Percentiles rank a stretch among this genome's conserved stretches.
These are phyloP conservation scores for Sphenodon punctatus DNA, from an alignment of 2,797 vertebrate genomes.

Conservation along the genomic window DNA sequence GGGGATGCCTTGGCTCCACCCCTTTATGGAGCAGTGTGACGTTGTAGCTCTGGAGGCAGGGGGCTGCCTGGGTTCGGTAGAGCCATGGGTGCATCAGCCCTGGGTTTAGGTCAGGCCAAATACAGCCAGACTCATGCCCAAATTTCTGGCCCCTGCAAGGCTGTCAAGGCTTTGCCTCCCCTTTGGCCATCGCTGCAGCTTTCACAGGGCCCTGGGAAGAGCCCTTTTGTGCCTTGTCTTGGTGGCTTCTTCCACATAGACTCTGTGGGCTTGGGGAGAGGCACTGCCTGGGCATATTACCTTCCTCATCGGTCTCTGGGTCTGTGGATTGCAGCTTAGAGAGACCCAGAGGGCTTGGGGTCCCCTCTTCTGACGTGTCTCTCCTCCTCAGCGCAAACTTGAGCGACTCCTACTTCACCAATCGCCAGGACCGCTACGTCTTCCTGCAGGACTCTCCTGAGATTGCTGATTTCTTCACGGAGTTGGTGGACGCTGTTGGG, in stretches of 20 bases:
- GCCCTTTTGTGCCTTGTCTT: not conserved
- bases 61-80: no score
- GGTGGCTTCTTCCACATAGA: not conserved
- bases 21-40: no score
- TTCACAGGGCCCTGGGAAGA: accelerated
- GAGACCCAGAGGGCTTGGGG: not conserved
- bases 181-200: not conserved
- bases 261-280: no score
- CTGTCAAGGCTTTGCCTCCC: not conserved
- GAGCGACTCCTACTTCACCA: constrained; percentile 98
- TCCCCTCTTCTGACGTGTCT: no score
- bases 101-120: no score
- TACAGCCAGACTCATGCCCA: no score
- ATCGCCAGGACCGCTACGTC: constrained; percentile 95
- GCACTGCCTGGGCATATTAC: no score
- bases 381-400: constrained; percentile 87
- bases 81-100: no score
- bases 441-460: constrained; percentile 89
- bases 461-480: constrained; percentile 92
- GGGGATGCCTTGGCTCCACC: no score
- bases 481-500: constrained; percentile 89
- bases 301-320: not conserved
- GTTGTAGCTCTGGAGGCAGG: no score
- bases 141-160: no score
- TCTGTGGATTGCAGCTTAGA: not conserved